These are phyloP conservation scores for Drosophila nigritarsus DNA, from an alignment of 2,888 invertebrate genomes.

Conservation along the genomic window DNA sequence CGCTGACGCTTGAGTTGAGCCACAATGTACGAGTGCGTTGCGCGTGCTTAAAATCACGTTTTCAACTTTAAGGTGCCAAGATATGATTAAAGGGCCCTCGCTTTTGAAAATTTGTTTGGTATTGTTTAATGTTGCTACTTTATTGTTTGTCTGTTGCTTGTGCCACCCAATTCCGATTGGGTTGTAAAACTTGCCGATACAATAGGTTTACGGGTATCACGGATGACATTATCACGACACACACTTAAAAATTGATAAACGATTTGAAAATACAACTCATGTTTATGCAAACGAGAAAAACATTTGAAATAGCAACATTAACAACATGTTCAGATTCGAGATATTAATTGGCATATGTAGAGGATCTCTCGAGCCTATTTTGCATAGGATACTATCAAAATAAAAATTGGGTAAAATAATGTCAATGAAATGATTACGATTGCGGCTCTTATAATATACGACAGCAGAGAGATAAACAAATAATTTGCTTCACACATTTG, in stretches of 20 bases:
- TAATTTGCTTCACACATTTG: constrained; percentile 16
- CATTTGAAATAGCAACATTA: not conserved
- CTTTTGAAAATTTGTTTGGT: no score
- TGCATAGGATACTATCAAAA: constrained; percentile 29
- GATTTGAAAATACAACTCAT: constrained; percentile 16
- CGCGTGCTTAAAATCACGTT: no score
- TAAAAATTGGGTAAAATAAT: constrained; percentile 10
- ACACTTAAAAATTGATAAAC: constrained; percentile 43
- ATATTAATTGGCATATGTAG: constrained; percentile 15
- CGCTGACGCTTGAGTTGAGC: no score
- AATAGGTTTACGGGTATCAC: constrained; percentile 27
- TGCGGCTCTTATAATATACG: not conserved
- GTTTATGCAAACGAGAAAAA: constrained; percentile 36
- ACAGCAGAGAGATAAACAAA: constrained; percentile 6
- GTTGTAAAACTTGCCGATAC: constrained; percentile 24
- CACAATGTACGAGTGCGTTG: no score
- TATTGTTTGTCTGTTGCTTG: constrained; percentile 19
- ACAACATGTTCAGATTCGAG: constrained; percentile 8
- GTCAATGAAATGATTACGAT: constrained; percentile 6
- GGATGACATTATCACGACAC: constrained; percentile 30
- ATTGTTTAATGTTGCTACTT: constrained; percentile 21
- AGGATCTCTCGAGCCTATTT: constrained; percentile 2
- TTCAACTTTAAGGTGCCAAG: no score
- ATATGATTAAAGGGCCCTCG: no score
- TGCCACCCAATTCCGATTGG: constrained; percentile 1